Conservation (phyloP, 2,888 invertebrate species). For the Drosophila merina region DNA sequence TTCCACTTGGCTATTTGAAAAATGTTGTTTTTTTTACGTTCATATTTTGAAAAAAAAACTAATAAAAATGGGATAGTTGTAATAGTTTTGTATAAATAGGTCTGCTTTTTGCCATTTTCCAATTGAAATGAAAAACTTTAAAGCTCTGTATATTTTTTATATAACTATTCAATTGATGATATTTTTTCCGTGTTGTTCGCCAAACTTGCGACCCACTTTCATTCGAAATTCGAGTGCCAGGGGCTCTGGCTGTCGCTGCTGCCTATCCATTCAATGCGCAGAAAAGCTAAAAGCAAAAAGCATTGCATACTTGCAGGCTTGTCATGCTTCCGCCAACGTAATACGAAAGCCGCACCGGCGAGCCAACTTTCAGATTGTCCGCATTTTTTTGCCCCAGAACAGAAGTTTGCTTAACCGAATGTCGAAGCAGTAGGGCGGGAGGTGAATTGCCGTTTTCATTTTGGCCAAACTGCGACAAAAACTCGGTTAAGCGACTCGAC, state of each 20-base stretch:
- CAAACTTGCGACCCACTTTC: conserved; percentile 25
- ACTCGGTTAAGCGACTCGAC: conserved; percentile 37
- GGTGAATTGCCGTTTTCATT: conserved; percentile 23
- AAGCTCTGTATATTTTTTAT: too few relatives aligned
- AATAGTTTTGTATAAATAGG: too few relatives aligned
- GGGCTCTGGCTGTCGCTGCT: neutral
- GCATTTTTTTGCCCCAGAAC: conserved; percentile 33
- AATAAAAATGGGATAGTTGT: too few relatives aligned
- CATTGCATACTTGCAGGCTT: conserved; percentile 50
- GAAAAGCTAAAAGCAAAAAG: conserved; percentile 35
- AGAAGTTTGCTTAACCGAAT: conserved; percentile 56
- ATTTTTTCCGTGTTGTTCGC: neutral
- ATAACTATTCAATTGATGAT: neutral
- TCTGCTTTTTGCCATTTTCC: too few relatives aligned
- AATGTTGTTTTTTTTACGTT: neutral
- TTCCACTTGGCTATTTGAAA: conserved; percentile 20
- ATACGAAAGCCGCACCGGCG: conserved; percentile 44
- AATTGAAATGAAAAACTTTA: too few relatives aligned
- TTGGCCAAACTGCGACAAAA: conserved; percentile 46
- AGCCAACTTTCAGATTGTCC: conserved; percentile 46
- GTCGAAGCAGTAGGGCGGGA: conserved; percentile 42
- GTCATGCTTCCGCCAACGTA: conserved; percentile 38
- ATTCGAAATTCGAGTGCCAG: neutral
- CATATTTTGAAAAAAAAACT: too few relatives aligned
- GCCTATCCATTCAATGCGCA: conserved; percentile 1